These are phyloP conservation scores for Chaetura pelagica DNA, from an alignment of 2,113 vertebrate species.

Conservation along the genomic window DNA sequence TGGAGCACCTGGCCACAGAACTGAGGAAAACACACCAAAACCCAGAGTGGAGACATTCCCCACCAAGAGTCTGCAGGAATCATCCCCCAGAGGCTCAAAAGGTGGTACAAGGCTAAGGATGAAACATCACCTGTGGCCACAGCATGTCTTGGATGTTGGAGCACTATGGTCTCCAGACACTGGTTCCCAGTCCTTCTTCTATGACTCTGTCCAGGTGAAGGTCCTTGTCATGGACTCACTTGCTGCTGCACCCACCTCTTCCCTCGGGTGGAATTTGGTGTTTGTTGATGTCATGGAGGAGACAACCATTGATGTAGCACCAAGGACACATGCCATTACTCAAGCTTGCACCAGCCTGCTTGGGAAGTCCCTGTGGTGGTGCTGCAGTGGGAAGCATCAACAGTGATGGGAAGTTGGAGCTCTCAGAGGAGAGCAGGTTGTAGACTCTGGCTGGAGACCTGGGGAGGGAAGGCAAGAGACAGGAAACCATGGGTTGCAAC, in stretches of 20 bases:
- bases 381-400: neutral
- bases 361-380: neutral
- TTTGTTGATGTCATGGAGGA: neutral
- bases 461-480: neutral
- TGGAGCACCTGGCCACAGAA: neutral
- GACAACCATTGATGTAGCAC: neutral
- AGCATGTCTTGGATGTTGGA: neutral
- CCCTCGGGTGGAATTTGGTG: fast-evolving
- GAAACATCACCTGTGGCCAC: neutral
- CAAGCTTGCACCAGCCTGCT: neutral
- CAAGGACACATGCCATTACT: neutral
- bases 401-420: neutral
- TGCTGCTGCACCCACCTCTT: neutral
- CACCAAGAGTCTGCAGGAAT: neutral
- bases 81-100: neutral
- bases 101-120: neutral
- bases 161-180: neutral
- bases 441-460: conserved; percentile 9
- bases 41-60: neutral
- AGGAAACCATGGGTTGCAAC: neutral
- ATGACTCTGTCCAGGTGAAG: neutral
- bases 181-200: neutral
- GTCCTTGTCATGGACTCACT: neutral
- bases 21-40: fast-evolving
- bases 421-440: neutral